phyloP scores from a whole-genome alignment of 2,888 invertebrate species.

The Drosophila anomalata region DNA sequence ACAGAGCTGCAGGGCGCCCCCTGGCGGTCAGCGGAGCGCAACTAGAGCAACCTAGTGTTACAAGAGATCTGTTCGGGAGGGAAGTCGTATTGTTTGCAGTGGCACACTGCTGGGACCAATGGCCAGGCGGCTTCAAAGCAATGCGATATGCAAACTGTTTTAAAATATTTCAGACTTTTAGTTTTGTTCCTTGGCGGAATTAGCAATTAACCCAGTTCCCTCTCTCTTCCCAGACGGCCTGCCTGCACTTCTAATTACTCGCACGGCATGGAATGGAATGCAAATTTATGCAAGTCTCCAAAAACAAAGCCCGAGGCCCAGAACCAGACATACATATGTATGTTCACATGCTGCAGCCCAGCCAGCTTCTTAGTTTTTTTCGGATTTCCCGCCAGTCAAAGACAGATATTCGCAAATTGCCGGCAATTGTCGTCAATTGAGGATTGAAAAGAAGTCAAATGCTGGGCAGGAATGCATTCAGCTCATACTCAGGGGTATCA shows the following conservation, averaged over 20 bases:
- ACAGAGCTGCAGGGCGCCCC: slow-evolving; percentile 8
- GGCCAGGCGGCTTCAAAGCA: too few species aligned
- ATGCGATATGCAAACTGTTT: neutral
- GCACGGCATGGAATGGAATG: slow-evolving; percentile 45
- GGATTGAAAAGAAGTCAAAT: slow-evolving; percentile 79
- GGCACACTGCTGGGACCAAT: too few species aligned
- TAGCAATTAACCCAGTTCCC: slow-evolving; percentile 40
- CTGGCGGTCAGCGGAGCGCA: slow-evolving; percentile 34
- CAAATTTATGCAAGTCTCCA: slow-evolving; percentile 52
- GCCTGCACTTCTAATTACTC: slow-evolving; percentile 55
- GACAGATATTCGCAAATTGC: slow-evolving; percentile 55
- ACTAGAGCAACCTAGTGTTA: slow-evolving; percentile 5
- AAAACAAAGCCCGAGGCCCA: slow-evolving; percentile 12
- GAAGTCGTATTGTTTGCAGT: neutral
- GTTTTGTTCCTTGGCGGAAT: slow-evolving; percentile 1
- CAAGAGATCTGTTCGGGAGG: neutral
- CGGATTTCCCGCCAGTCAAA: slow-evolving; percentile 27
- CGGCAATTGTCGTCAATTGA: slow-evolving; percentile 81
- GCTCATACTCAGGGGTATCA: slow-evolving; percentile 1
- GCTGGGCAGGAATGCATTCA: slow-evolving; percentile 50
- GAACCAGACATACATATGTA: neutral
- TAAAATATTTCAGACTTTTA: neutral
- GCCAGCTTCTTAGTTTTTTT: neutral
- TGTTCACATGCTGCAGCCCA: too few species aligned
- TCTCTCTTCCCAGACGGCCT: slow-evolving; percentile 3